These are phyloP conservation scores for Acanthis flammea DNA, from an alignment of 2,797 vertebrate species.

Conservation along the genomic window DNA sequence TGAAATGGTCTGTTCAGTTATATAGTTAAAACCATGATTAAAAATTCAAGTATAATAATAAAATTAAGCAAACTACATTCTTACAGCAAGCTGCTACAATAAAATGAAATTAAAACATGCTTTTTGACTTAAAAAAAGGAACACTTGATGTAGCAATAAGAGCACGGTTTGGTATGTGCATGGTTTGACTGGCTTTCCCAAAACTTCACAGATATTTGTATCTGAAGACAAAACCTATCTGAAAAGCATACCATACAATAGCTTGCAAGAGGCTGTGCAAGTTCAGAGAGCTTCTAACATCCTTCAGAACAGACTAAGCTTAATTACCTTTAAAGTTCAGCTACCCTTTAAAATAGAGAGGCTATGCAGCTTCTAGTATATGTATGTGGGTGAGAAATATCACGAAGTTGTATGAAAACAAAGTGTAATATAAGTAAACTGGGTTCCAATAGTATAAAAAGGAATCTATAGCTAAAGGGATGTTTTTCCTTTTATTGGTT, in stretches of 20 bases:
- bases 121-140: slow-evolving; percentile 81
- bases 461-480: slow-evolving; percentile 20
- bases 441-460: slow-evolving; percentile 59
- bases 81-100: slow-evolving; percentile 74
- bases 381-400: not conserved
- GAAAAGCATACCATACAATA: slow-evolving; percentile 59
- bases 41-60: slow-evolving; percentile 82
- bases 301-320: slow-evolving; percentile 60
- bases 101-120: slow-evolving; percentile 77
- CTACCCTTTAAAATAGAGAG: slow-evolving; percentile 64
- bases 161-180: slow-evolving; percentile 90
- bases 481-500: slow-evolving; percentile 18
- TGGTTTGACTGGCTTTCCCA: slow-evolving; percentile 70
- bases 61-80: slow-evolving; percentile 76
- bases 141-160: slow-evolving; percentile 87
- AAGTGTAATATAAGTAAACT: slow-evolving; percentile 44
- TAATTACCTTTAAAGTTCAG: slow-evolving; percentile 66
- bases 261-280: slow-evolving; percentile 64
- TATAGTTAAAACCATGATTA: slow-evolving; percentile 79
- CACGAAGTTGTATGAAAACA: slow-evolving; percentile 6
- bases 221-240: slow-evolving; percentile 56
- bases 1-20: slow-evolving; percentile 77
- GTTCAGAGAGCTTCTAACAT: slow-evolving; percentile 61
- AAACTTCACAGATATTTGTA: slow-evolving; percentile 66
- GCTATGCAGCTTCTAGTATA: slow-evolving; percentile 49